Base-by-base conservation (phyloP, 2,113 vertebrate genomes). In the Megaleporinus macrocephalus region DNA sequence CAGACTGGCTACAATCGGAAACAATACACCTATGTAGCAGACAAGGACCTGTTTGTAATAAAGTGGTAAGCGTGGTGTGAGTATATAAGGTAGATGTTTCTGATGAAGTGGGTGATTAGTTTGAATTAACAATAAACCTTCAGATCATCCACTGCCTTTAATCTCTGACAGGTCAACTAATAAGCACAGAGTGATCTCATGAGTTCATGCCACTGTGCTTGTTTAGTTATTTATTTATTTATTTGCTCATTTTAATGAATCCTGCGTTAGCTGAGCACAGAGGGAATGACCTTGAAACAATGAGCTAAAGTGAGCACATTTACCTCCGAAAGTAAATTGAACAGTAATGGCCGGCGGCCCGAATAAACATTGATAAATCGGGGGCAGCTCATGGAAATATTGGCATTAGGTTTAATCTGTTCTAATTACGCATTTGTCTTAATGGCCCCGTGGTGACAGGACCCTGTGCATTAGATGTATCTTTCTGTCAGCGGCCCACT, bases 371-470 rank as follows among this genome's bases (percentile, higher is more conserved):
- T 61, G 73, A 81, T 79, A 63, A 49, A 82, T 75, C 16, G 12
- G 41, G 12, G 57, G 30, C 29, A 53, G 57, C 51, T 74, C 61
- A 82, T 79, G 69, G 63, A 82, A 82, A 71, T 83, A 63, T 70
- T 47, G 65, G 81, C 63, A 79, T 76, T 47, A 66, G 44, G 57
- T 55, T 83, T 85, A 79, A 83, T 76, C 80, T 75, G 62, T 49
- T 74, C 53, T 79, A 83, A 85, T 85, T 79, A 53, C 22, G n/a
- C 76, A 53, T 85, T 85, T 82, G 71, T 83, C 76, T 85, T 70
- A 83, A 78, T 83, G 80, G 84, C 4, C 47, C 29, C 69, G 68
- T 27, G n/a, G 55, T 72, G 80, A 72, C 70, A 85, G 62, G 63
- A 79, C 63, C 30, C 30, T 30, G 49, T 33, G 70, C 33, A 53